A percentile compares a stretch with the other conserved stretches of the same genome.
Conservation (phyloP, 2,888 invertebrate genomes). For the Scaptomyza tumidula region DNA sequence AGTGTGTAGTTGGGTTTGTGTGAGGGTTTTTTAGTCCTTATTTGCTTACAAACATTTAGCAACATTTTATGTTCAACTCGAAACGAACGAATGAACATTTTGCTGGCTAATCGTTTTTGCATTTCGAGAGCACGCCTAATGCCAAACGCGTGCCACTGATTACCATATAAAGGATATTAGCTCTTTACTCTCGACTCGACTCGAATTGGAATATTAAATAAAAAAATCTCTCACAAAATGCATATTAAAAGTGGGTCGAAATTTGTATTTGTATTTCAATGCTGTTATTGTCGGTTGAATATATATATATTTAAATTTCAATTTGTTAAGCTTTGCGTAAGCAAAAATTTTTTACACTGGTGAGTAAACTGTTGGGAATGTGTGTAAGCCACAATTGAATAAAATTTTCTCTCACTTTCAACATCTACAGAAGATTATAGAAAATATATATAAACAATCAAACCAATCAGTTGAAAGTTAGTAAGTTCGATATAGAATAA, state of each 20-base stretch:
- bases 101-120: constrained; percentile 72
- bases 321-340: no score
- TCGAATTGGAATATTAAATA: constrained; percentile 5
- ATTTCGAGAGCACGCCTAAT: constrained; percentile 71
- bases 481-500: no score
- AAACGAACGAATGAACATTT: background rate
- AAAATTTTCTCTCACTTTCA: no score
- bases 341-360: background rate
- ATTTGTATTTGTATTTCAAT: background rate
- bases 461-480: no score
- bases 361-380: no score
- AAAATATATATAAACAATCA: no score
- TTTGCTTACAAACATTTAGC: constrained; percentile 75
- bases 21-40: constrained; percentile 41
- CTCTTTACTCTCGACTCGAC: background rate
- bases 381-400: no score
- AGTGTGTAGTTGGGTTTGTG: constrained; percentile 7
- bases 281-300: background rate
- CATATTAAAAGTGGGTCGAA: constrained; percentile 8
- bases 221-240: background rate
- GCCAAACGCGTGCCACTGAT: constrained; percentile 76
- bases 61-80: constrained; percentile 56
- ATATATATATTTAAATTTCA: background rate
- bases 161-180: constrained; percentile 66
- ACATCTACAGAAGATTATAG: no score